Evolutionary conservation across 2,797 vertebrate species (phyloP).

Genomic region (Argyrosomus regius): DNA sequence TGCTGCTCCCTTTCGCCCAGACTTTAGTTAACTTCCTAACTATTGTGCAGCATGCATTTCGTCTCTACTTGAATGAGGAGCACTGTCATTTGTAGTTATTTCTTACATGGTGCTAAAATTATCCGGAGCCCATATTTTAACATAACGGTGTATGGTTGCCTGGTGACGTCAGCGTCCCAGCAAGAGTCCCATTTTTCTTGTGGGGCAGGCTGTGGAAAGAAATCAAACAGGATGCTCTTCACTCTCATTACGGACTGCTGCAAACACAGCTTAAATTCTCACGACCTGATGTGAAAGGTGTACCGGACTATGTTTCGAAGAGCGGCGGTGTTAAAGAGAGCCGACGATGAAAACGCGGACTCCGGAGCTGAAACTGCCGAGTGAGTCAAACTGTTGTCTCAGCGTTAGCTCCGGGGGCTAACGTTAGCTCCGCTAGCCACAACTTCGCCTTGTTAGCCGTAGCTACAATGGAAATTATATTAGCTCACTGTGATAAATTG

Average conservation of each 20-base stretch:
- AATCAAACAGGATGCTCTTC: conserved; percentile 57
- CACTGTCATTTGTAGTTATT: not conserved
- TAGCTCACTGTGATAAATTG: not conserved
- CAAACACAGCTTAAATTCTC: not conserved
- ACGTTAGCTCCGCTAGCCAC: conserved; percentile 33
- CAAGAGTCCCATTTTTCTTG: conserved; percentile 16
- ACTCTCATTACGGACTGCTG: conserved; percentile 12
- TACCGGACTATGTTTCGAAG: conserved; percentile 65
- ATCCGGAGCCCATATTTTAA: not conserved
- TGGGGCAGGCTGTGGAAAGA: conserved; percentile 30
- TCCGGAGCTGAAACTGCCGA: conserved; percentile 82
- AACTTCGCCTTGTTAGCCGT: conserved; percentile 24
- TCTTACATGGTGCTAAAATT: not conserved
- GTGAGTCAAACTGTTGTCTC: conserved; percentile 74
- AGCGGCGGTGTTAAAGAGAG: conserved; percentile 45
- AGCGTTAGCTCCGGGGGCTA: conserved; percentile 68
- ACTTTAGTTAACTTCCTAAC: not conserved
- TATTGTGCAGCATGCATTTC: not conserved
- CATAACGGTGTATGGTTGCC: conserved; percentile 53
- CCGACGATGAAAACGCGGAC: conserved; percentile 77
- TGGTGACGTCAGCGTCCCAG: conserved; percentile 79
- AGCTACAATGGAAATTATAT: conserved; percentile 31
- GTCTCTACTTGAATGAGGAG: not conserved
- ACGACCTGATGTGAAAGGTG: conserved; percentile 18
- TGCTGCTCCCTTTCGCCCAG: conserved; percentile 57